phyloP scores from a whole-genome alignment of 2,113 vertebrate genomes.

The Cynoglossus semilaevis region DNA sequence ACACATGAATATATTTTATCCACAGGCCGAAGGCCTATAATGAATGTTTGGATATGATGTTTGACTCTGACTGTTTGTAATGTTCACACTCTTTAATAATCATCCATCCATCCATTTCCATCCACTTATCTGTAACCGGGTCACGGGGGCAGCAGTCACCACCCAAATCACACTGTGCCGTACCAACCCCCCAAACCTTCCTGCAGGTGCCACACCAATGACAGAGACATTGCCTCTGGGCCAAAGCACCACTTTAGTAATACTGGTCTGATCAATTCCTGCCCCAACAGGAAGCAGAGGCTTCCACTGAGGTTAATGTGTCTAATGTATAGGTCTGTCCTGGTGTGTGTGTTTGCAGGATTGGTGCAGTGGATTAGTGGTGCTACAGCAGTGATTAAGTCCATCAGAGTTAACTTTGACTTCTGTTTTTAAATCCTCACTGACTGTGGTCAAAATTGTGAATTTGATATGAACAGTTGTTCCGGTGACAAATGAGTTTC shows the following conservation, averaged over 20 bases:
- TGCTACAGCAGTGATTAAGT: slow-evolving; percentile 49
- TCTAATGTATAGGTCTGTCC: slow-evolving; percentile 29
- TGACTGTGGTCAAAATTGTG: slow-evolving; percentile 25
- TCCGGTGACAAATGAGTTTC: background rate
- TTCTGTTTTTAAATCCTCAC: slow-evolving; percentile 15
- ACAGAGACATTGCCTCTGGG: no score
- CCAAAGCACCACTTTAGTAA: no score
- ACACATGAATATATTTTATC: no score
- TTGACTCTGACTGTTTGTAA: slow-evolving; percentile 21
- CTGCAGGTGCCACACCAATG: no score
- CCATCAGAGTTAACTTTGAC: slow-evolving; percentile 31
- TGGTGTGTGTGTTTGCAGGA: slow-evolving; percentile 28
- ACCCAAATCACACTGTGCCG: no score
- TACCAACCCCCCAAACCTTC: no score
- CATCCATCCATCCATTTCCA: no score
- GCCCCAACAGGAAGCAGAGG: slow-evolving; percentile 23
- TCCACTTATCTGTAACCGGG: no score
- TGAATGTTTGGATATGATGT: slow-evolving; percentile 16
- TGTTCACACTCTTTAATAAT: slow-evolving; percentile 39
- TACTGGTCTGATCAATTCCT: slow-evolving; percentile 26
- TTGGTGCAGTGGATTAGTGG: slow-evolving; percentile 54
- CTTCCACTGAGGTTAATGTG: slow-evolving; percentile 32
- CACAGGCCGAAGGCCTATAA: background rate
- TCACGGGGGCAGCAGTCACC: no score
- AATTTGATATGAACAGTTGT: slow-evolving; percentile 3